Percentiles rank a stretch among this genome's conserved stretches.
Evolutionary conservation across 2,113 vertebrate genomes (phyloP).

Genomic region (Poeciliopsis turrubarensis): DNA sequence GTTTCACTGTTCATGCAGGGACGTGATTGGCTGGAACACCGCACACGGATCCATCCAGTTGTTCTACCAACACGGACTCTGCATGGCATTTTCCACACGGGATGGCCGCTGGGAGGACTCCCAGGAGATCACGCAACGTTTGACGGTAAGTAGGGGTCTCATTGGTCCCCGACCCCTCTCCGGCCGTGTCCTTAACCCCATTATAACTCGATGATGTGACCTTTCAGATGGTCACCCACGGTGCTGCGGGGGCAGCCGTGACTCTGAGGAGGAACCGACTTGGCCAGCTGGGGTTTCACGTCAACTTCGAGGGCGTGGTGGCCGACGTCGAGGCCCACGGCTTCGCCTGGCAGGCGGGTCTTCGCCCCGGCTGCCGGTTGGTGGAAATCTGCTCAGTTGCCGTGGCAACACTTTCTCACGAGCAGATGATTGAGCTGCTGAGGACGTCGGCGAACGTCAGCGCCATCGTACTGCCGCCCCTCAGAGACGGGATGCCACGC

Average conservation of each 20-base stretch:
- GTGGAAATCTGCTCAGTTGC: slow-evolving; percentile 15
- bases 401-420: slow-evolving; percentile 4
- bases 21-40: slow-evolving; percentile 19
- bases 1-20: slow-evolving; percentile 17
- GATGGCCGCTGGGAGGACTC: slow-evolving; percentile 6
- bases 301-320: slow-evolving; percentile 21
- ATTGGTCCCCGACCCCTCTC: not conserved
- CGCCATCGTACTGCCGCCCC: not conserved
- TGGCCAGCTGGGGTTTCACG: slow-evolving; percentile 14
- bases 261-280: slow-evolving; percentile 13
- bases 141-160: slow-evolving; percentile 1
- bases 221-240: slow-evolving; percentile 17
- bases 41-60: slow-evolving; percentile 5
- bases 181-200: too few relatives aligned
- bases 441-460: slow-evolving; percentile 9
- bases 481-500: slow-evolving; percentile 12
- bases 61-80: slow-evolving; percentile 7
- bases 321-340: slow-evolving; percentile 1
- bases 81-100: not conserved
- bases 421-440: slow-evolving; percentile 28
- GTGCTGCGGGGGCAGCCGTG: not conserved
- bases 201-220: not conserved
- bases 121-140: slow-evolving; percentile 7
- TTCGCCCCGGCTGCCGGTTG: slow-evolving; percentile 21
- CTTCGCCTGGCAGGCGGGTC: slow-evolving; percentile 20